Evolutionary conservation across 2,113 vertebrate species (phyloP).

Genomic region (Fukomys damarensis): DNA sequence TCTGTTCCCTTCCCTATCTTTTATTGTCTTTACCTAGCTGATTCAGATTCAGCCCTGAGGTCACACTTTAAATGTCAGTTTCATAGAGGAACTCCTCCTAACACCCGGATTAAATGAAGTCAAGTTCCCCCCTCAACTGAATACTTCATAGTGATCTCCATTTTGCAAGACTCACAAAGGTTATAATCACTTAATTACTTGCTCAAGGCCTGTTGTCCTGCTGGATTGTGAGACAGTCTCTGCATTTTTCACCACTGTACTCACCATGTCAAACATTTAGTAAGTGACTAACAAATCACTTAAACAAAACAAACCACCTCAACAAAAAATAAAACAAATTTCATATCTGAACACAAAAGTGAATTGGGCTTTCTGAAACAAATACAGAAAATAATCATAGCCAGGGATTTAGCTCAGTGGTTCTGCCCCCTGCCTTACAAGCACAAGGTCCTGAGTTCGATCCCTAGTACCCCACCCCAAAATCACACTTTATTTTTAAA

Average conservation of each 20-base stretch:
- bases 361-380: conserved; percentile 4
- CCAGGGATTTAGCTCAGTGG: too few relatives aligned
- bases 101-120: background rate
- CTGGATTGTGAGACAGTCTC: background rate
- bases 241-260: background rate
- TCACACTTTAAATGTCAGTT: background rate
- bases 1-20: background rate
- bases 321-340: conserved; percentile 37
- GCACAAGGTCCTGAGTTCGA: too few relatives aligned
- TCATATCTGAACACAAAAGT: background rate
- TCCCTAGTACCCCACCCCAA: too few relatives aligned
- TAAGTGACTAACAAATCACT: background rate
- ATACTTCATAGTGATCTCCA: background rate
- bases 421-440: too few relatives aligned
- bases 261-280: background rate
- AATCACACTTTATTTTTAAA: background rate
- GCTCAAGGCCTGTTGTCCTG: background rate
- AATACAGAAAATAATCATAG: background rate
- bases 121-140: background rate
- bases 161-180: background rate
- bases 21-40: background rate
- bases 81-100: conserved; percentile 1
- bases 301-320: background rate
- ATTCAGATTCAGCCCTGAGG: background rate
- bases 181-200: background rate